Percentiles rank a stretch among this genome's conserved stretches.
phyloP scores from a whole-genome alignment of 1,140 invertebrate species.

The Dreissena polymorpha region DNA sequence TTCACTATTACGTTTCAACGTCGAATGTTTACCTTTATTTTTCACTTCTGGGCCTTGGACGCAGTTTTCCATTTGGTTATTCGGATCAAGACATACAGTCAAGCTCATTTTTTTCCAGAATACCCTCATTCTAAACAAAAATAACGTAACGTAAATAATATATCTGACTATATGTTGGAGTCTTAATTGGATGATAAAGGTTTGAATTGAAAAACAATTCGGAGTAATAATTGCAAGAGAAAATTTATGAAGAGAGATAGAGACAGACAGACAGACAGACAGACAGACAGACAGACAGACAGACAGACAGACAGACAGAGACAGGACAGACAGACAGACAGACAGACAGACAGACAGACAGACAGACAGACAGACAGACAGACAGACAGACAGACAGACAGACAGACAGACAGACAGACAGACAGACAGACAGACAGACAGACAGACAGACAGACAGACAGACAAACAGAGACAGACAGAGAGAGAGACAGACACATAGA shows the following conservation, averaged over 20 bases:
- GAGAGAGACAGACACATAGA: no score
- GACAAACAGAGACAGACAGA: no score
- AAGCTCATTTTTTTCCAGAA: neutral
- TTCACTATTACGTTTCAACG: no score
- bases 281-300: no score
- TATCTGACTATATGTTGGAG: no score
- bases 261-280: no score
- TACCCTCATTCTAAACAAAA: neutral
- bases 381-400: conserved; percentile 41
- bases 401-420: conserved; percentile 40
- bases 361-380: conserved; percentile 46
- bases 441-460: no score
- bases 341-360: conserved; percentile 51
- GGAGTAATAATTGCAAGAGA: no score
- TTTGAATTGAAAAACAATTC: no score
- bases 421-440: conserved; percentile 50
- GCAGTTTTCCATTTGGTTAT: neutral
- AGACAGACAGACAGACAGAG: no score
- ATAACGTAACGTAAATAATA: no score
- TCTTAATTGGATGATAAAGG: no score
- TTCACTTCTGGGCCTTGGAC: neutral
- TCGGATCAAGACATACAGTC: neutral
- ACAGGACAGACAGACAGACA: conserved; percentile 47
- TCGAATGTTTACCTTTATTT: neutral
- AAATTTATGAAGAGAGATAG: neutral